Percentiles rank a stretch among this genome's conserved stretches.
Conservation (phyloP, 2,113 vertebrate species). For the Rynchops niger region DNA sequence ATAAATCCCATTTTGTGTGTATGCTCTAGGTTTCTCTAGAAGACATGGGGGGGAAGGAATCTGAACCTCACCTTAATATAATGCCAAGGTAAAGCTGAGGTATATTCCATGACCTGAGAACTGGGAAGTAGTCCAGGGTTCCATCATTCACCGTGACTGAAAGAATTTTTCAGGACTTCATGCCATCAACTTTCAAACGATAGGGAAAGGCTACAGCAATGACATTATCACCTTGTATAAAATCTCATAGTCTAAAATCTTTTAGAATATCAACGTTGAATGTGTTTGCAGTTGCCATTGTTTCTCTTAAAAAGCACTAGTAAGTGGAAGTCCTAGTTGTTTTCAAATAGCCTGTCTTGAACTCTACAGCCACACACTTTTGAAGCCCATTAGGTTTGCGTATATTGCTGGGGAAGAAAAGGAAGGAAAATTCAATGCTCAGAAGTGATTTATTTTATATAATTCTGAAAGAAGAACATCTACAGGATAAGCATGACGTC, state of each 20-base stretch:
- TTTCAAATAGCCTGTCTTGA: not conserved
- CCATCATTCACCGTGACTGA: not conserved
- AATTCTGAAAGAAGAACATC: not conserved
- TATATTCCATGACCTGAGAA: not conserved
- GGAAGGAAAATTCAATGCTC: not conserved
- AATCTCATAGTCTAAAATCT: not conserved
- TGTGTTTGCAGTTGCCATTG: not conserved
- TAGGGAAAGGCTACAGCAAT: not conserved
- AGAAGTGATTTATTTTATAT: not conserved
- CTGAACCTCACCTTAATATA: not conserved
- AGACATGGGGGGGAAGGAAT: not conserved
- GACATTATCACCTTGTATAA: not conserved
- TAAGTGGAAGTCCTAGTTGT: not conserved
- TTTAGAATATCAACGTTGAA: not conserved
- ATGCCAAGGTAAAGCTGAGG: not conserved
- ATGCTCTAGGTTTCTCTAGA: not conserved
- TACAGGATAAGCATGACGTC: not conserved
- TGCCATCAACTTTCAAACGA: not conserved
- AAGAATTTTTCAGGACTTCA: not conserved
- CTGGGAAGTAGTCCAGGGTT: not conserved
- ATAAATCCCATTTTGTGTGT: not conserved
- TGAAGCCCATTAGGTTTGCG: not conserved
- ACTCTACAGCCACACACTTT: not conserved
- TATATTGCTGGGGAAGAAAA: not conserved
- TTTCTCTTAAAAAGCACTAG: not conserved